Evolutionary conservation across 2,888 invertebrate species (phyloP).

Genomic region (Trissoscelio sp.): DNA sequence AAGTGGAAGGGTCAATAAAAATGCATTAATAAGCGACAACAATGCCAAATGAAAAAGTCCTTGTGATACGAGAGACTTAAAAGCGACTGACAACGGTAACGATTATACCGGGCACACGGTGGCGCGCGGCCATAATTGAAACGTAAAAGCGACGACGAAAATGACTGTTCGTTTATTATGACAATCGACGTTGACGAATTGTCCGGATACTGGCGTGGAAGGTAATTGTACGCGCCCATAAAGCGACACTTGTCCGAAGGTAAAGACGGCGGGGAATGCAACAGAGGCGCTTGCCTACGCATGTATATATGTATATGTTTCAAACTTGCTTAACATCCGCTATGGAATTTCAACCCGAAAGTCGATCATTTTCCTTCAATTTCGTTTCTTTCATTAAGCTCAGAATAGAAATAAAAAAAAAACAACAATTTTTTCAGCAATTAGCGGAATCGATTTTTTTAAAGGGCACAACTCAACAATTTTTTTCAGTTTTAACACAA

Average conservation of each 20-base stretch:
- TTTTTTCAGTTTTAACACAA: too few relatives aligned
- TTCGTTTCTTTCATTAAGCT: too few relatives aligned
- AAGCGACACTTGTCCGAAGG: slow-evolving; percentile 68
- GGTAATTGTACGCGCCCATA: slow-evolving; percentile 69
- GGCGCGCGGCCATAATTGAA: slow-evolving; percentile 70
- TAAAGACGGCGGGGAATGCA: slow-evolving; percentile 43
- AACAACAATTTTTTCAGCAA: too few relatives aligned
- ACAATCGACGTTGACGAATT: slow-evolving; percentile 67
- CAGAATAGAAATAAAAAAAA: too few relatives aligned
- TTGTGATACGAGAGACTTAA: slow-evolving; percentile 70
- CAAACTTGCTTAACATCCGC: slow-evolving; percentile 26
- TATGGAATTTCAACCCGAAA: slow-evolving; percentile 7
- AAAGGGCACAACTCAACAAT: too few relatives aligned
- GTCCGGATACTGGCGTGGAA: slow-evolving; percentile 64
- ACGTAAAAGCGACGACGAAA: slow-evolving; percentile 73
- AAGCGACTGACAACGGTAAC: slow-evolving; percentile 31
- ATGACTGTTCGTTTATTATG: slow-evolving; percentile 67
- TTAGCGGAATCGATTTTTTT: too few relatives aligned
- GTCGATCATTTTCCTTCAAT: too few relatives aligned
- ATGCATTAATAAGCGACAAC: slow-evolving; percentile 72
- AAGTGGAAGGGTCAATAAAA: slow-evolving; percentile 55
- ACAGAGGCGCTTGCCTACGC: slow-evolving; percentile 46
- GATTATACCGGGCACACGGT: slow-evolving; percentile 20
- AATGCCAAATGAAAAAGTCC: slow-evolving; percentile 75
- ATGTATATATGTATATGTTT: background rate